These are phyloP conservation scores for Dromiciops gliroides DNA, from an alignment of 2,113 vertebrate species.

Conservation along the genomic window DNA sequence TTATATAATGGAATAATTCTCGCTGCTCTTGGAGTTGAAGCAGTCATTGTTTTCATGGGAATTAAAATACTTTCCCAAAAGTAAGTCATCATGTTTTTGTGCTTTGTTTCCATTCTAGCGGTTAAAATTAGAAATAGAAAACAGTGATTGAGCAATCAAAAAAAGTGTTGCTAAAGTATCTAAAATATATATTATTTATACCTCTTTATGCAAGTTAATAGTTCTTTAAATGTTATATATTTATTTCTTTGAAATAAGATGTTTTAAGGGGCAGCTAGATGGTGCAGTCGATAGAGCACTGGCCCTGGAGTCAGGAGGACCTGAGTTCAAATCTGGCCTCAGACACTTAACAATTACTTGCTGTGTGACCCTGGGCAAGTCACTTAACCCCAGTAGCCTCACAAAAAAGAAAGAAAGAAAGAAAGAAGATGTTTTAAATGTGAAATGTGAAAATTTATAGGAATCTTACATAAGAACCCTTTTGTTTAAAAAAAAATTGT, in stretches of 20 bases:
- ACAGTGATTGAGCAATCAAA: not conserved
- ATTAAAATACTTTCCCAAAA: conserved; percentile 90
- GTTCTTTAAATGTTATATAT: conserved; percentile 40
- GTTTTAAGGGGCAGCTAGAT: no score
- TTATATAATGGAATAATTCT: conserved; percentile 95
- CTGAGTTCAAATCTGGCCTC: no score
- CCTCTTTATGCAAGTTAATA: conserved; percentile 22
- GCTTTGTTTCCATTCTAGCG: not conserved
- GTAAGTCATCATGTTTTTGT: conserved; percentile 81
- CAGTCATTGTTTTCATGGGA: conserved; percentile 90
- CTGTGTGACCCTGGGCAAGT: no score
- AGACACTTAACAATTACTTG: no score
- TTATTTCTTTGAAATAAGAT: conserved; percentile 9
- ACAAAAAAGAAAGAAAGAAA: no score
- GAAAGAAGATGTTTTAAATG: conserved; percentile 31
- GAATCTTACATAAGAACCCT: not conserved
- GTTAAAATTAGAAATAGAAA: conserved; percentile 24
- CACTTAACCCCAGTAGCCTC: no score
- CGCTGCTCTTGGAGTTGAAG: conserved; percentile 91
- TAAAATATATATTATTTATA: not conserved
- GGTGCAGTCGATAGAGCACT: no score
- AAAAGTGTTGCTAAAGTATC: not conserved
- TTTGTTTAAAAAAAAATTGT: not conserved
- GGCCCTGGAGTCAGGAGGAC: no score
- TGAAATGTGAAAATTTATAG: not conserved